Base-by-base conservation (phyloP, 2,888 invertebrate species). In the Ashinkailepas kermadecensis region DNA sequence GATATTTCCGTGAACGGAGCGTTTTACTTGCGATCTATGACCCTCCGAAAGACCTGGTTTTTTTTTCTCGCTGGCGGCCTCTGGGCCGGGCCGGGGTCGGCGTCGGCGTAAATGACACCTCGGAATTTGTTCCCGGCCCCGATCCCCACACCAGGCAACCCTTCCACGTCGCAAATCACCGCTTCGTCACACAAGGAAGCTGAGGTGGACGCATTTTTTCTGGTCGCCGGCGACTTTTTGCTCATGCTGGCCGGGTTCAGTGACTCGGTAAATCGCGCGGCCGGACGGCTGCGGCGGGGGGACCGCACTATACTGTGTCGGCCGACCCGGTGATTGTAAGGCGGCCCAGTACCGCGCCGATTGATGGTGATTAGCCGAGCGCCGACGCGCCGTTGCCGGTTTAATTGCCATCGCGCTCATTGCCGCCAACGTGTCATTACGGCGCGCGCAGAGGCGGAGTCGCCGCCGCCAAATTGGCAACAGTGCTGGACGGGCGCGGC, bases 101-200 rank as follows among this genome's bases (percentile, higher is more conserved):
- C 67, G 23, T 25, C 12, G n/a, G 74, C 21, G 11, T 56, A 74
- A 56, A 56, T 54, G 74, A 54, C 74, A 54, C 23, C 56, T 18
- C 8, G 74, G 74, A 74, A 74, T 74, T 74, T 56, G 74, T 74
- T 1, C 54, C 74, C 74, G 7, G 56, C 11, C 18, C 56, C 54
- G 18, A 12, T 4, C 21, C 74, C 54, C 39, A 39, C 39, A 39
- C 39, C 39, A 39, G 39, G 39, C 39, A 56, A 9, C 74, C 74
- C 56, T 56, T 56, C 74, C 74, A 23, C 15, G 23, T 56, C 74
- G 56, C 74, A 74, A 74, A 74, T 74, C 74, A 74, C 74, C 54
- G 74, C 74, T 74, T 74, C 74, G 74, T 74, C 74, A 74, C 74
- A 74, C 74, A 10, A 56, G 74, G 54, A 54, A 74, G 74, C 23